Conservation (phyloP, 1,140 invertebrate genomes). For the Samia ricini region DNA sequence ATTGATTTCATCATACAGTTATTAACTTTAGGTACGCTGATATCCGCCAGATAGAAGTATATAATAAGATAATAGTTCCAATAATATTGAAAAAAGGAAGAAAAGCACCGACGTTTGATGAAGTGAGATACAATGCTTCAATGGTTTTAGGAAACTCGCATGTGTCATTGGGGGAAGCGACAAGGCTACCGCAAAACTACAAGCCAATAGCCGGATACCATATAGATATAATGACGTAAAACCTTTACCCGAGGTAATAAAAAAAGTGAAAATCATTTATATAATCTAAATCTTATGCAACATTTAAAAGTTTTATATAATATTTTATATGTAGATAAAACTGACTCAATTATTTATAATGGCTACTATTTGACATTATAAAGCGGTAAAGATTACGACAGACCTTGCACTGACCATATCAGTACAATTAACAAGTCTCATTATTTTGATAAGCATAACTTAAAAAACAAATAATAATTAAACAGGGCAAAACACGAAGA, state of each 20-base stretch:
- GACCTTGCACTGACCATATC: no score
- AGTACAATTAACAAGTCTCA: no score
- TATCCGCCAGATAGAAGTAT: background rate
- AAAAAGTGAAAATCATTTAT: background rate
- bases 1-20: slow-evolving; percentile 12
- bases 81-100: slow-evolving; percentile 25
- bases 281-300: background rate
- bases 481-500: no score
- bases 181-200: slow-evolving; percentile 34
- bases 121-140: slow-evolving; percentile 38
- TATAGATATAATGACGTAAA: slow-evolving; percentile 35
- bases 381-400: no score
- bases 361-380: no score
- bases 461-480: no score
- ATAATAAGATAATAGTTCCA: slow-evolving; percentile 8
- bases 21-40: background rate
- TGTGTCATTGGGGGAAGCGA: slow-evolving; percentile 22
- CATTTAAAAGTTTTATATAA: no score
- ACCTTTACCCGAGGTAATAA: slow-evolving; percentile 16
- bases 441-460: no score
- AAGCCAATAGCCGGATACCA: slow-evolving; percentile 44
- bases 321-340: no score
- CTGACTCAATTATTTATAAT: no score
- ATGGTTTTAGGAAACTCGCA: slow-evolving; percentile 40
- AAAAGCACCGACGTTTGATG: slow-evolving; percentile 26